These are phyloP conservation scores for Heliothis virescens DNA, from an alignment of 1,140 invertebrate species.

Conservation along the genomic window DNA sequence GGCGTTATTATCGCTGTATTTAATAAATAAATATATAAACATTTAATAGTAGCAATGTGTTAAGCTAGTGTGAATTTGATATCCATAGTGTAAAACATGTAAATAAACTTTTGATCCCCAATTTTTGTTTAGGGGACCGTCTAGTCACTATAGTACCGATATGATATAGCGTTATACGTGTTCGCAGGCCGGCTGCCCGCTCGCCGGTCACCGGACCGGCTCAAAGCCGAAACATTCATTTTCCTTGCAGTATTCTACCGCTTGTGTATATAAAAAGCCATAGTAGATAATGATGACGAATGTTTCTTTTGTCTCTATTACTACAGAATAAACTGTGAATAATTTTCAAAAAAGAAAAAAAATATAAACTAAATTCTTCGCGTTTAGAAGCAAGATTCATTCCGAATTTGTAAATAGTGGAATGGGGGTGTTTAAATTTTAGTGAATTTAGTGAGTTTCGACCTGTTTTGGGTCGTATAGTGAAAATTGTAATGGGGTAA, in stretches of 20 bases:
- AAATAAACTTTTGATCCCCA: slow-evolving; percentile 65
- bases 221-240: slow-evolving; percentile 58
- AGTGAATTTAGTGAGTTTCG: slow-evolving; percentile 71
- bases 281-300: slow-evolving; percentile 30
- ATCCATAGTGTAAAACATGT: slow-evolving; percentile 65
- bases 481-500: slow-evolving; percentile 68
- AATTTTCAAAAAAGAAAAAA: slow-evolving; percentile 9
- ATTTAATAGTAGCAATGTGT: slow-evolving; percentile 60
- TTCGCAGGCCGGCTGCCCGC: slow-evolving; percentile 42
- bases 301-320: slow-evolving; percentile 15
- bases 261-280: slow-evolving; percentile 74
- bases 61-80: slow-evolving; percentile 77
- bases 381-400: slow-evolving; percentile 47
- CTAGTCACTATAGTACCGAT: slow-evolving; percentile 81
- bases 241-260: slow-evolving; percentile 72
- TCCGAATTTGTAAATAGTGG: slow-evolving; percentile 63
- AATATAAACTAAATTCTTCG: slow-evolving; percentile 21
- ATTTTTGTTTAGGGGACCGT: slow-evolving; percentile 66
- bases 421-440: slow-evolving; percentile 58
- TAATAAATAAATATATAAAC: slow-evolving; percentile 53
- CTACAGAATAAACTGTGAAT: slow-evolving; percentile 23
- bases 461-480: slow-evolving; percentile 62
- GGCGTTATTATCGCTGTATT: slow-evolving; percentile 59
- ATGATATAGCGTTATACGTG: slow-evolving; percentile 57
- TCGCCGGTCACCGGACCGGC: slow-evolving; percentile 39